A percentile compares a stretch with the other conserved stretches of the same genome.
Evolutionary conservation across 2,888 invertebrate genomes (phyloP).

Genomic region (Melangyna quadrimaculata): DNA sequence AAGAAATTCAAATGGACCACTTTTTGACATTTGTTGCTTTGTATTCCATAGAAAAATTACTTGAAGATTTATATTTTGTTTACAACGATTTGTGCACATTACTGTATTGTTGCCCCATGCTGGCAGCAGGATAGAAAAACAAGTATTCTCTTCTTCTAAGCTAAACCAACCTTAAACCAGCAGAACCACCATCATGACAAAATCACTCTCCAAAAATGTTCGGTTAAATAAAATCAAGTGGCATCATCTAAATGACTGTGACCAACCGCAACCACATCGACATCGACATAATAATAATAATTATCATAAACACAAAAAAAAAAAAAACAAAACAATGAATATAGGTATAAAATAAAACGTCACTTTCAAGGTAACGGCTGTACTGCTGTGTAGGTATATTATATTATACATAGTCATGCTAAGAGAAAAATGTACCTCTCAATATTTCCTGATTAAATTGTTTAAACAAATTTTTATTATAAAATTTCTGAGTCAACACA

Average conservation of each 20-base stretch:
- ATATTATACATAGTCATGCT: too few species aligned
- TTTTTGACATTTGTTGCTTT: too few species aligned
- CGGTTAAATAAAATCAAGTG: constrained; percentile 6
- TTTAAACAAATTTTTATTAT: constrained; percentile 36
- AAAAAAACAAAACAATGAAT: not conserved
- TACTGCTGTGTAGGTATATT: too few species aligned
- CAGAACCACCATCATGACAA: not conserved
- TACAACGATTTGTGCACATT: not conserved
- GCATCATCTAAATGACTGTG: constrained; percentile 13
- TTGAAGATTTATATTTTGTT: too few species aligned
- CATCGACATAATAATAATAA: not conserved
- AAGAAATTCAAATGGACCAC: too few species aligned
- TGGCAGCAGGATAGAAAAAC: not conserved
- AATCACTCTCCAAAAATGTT: constrained; percentile 1
- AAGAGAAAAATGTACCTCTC: not conserved
- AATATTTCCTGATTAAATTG: constrained; percentile 8
- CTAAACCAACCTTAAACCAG: too few species aligned
- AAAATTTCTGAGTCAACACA: not conserved
- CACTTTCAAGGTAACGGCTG: constrained; percentile 21
- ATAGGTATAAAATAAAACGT: not conserved
- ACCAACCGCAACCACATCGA: not conserved
- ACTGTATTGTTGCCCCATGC: not conserved
- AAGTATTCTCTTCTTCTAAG: not conserved
- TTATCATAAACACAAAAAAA: not conserved
- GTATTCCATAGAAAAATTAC: too few species aligned